These are phyloP conservation scores for Bagarius yarrelli DNA, from an alignment of 2,113 vertebrate species.

Conservation along the genomic window DNA sequence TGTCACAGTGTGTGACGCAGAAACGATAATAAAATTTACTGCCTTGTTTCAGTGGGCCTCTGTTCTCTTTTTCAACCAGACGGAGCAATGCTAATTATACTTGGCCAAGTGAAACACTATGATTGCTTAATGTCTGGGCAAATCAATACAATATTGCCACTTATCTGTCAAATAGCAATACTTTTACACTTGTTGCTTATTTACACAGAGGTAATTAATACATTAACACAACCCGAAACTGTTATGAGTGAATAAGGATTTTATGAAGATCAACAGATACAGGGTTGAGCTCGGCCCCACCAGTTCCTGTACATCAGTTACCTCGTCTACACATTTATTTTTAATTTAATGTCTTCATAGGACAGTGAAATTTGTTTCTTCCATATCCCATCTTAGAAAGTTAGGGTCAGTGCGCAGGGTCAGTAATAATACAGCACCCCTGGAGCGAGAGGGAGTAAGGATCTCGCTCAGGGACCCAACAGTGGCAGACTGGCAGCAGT, in stretches of 20 bases:
- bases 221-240: not conserved
- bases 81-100: not conserved
- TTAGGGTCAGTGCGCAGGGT: too few species aligned
- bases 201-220: not conserved
- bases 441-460: too few species aligned
- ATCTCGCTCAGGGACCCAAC: too few species aligned
- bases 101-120: not conserved
- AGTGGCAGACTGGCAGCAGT: too few species aligned
- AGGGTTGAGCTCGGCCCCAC: not conserved
- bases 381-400: too few species aligned
- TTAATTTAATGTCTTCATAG: too few species aligned
- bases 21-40: not conserved
- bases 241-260: not conserved
- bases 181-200: not conserved
- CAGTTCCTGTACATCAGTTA: not conserved
- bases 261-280: not conserved
- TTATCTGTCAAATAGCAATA: not conserved
- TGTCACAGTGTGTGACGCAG: not conserved
- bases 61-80: not conserved
- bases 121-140: not conserved
- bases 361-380: too few species aligned
- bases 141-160: not conserved
- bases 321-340: not conserved
- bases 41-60: not conserved
- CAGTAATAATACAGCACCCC: too few species aligned